Percentiles rank a stretch among this genome's conserved stretches.
Evolutionary conservation across 2,888 invertebrate species (phyloP).

Genomic region (Junonia oenone): DNA sequence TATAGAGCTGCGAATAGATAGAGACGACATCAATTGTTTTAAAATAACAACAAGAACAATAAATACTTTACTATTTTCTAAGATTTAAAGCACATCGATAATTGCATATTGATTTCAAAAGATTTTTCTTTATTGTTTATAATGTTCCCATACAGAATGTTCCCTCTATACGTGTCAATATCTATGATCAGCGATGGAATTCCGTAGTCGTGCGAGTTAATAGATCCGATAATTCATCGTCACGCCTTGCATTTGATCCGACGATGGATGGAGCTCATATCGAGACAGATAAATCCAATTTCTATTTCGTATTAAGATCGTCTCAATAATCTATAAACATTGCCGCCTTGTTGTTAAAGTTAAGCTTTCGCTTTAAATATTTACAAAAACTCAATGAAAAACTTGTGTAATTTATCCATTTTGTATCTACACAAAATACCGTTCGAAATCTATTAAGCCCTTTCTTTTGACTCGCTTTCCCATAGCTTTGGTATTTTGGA

Average conservation of each 20-base stretch:
- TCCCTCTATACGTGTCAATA: constrained; percentile 13
- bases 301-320: constrained; percentile 8
- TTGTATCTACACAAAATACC: neutral
- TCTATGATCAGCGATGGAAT: constrained; percentile 45
- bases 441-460: neutral
- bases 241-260: constrained; percentile 60
- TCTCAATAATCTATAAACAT: constrained; percentile 4
- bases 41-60: too few relatives aligned
- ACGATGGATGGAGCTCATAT: constrained; percentile 56
- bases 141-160: neutral
- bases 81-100: neutral
- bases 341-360: constrained; percentile 19
- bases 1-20: constrained; percentile 45
- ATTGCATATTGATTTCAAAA: neutral
- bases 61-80: too few relatives aligned
- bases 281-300: constrained; percentile 28
- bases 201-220: constrained; percentile 71
- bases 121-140: neutral
- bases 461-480: constrained; percentile 49
- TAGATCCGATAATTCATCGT: constrained; percentile 76
- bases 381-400: neutral
- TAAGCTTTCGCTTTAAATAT: neutral
- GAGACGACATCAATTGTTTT: constrained; percentile 32
- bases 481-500: constrained; percentile 45
- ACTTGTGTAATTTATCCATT: neutral